A percentile compares a stretch with the other conserved stretches of the same genome.
Conservation (phyloP, 2,113 vertebrate species). For the Anas platyrhynchos region DNA sequence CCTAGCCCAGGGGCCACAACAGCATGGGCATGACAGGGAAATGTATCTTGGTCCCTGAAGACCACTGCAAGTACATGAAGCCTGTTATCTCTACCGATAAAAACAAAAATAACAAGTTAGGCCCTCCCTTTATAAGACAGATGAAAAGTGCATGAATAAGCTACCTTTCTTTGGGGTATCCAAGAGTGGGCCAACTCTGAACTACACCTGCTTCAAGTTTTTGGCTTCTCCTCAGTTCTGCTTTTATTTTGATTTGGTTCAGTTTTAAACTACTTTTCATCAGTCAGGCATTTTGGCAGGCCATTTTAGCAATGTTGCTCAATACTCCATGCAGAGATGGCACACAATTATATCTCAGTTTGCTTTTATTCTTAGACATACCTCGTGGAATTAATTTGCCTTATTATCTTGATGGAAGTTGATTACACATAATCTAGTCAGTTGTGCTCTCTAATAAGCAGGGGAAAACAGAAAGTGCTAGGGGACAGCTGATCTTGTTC, state of each 20-base stretch:
- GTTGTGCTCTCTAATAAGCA: neutral
- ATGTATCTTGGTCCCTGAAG: neutral
- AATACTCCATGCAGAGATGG: fast-evolving
- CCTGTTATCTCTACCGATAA: neutral
- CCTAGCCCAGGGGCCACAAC: neutral
- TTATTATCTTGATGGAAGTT: neutral
- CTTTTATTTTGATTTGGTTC: neutral
- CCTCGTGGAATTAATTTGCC: neutral
- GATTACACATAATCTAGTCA: neutral
- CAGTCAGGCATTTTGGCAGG: neutral
- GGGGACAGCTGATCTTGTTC: neutral
- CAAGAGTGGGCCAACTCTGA: neutral
- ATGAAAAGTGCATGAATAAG: neutral
- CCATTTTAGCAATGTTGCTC: neutral
- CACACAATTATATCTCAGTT: neutral
- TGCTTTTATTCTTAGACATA: neutral
- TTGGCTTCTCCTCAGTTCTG: neutral
- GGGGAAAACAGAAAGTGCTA: neutral
- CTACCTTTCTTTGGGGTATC: neutral
- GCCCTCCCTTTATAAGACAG: neutral
- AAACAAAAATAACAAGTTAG: neutral
- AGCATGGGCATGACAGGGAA: fast-evolving
- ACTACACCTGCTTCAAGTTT: neutral
- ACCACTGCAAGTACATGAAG: neutral
- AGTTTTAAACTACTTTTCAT: neutral